A percentile compares a stretch with the other conserved stretches of the same genome.
Conservation (phyloP, 2,888 invertebrate species). For the Ptilodon capucinus region DNA sequence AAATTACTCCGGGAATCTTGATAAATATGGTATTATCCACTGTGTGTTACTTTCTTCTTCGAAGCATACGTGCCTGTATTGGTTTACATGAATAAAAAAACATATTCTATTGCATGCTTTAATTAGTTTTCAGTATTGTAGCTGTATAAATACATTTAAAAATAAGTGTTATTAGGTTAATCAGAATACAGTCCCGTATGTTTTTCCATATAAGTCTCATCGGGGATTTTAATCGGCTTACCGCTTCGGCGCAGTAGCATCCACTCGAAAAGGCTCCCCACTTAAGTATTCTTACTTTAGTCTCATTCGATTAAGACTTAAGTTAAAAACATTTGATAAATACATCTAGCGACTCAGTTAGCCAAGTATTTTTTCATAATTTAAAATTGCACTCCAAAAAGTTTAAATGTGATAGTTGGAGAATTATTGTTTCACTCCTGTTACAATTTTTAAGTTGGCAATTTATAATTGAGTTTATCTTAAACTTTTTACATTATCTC, state of each 20-base stretch:
- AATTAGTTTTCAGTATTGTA: too few species aligned
- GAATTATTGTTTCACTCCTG: constrained; percentile 2
- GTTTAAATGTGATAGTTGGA: constrained; percentile 4
- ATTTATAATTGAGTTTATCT: constrained; percentile 8
- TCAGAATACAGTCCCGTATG: constrained; percentile 18
- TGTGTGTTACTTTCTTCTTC: too few species aligned
- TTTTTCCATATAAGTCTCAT: constrained; percentile 51
- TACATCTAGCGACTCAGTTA: neutral
- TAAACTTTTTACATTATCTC: constrained; percentile 1
- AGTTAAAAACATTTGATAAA: constrained; percentile 16
- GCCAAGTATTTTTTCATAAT: neutral
- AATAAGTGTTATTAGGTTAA: constrained; percentile 4
- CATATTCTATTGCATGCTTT: too few species aligned
- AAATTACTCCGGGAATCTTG: too few species aligned
- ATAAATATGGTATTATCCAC: too few species aligned
- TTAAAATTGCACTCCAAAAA: neutral
- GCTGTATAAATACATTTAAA: too few species aligned
- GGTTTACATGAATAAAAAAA: too few species aligned
- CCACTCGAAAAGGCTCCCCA: constrained; percentile 61
- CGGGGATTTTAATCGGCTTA: constrained; percentile 76
- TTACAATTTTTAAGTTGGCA: constrained; percentile 1
- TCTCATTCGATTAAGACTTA: constrained; percentile 40
- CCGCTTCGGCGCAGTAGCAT: constrained; percentile 54
- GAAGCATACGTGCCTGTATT: too few species aligned
- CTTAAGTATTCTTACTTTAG: constrained; percentile 52